These are phyloP conservation scores for Caenorhabditis brenneri DNA, from an alignment of 1,140 invertebrate species.

Conservation along the genomic window DNA sequence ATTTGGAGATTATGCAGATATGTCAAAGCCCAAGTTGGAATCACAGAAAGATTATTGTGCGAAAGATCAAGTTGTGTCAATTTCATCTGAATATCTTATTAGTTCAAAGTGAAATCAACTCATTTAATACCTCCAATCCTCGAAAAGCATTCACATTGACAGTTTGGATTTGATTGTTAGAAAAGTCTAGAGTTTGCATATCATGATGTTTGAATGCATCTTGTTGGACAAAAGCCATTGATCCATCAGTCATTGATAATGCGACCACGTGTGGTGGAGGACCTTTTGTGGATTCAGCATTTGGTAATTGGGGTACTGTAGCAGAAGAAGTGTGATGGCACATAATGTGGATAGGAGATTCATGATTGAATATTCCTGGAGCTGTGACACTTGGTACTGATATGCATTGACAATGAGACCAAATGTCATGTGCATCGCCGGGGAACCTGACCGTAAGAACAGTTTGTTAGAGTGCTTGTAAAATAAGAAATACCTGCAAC, in stretches of 20 bases:
- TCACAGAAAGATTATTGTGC: constrained; percentile 50
- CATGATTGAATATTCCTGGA: background rate
- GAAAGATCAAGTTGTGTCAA: constrained; percentile 40
- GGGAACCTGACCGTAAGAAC: background rate
- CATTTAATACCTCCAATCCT: constrained; percentile 47
- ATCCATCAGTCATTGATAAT: constrained; percentile 48
- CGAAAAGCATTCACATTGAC: constrained; percentile 56
- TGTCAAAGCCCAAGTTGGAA: constrained; percentile 51
- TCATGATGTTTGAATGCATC: constrained; percentile 52
- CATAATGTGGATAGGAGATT: constrained; percentile 39
- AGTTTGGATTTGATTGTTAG: constrained; percentile 53
- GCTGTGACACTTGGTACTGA: constrained; percentile 18
- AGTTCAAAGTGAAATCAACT: background rate
- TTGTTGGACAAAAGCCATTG: constrained; percentile 45
- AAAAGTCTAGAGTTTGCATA: constrained; percentile 50
- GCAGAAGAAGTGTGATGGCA: constrained; percentile 48
- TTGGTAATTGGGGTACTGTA: constrained; percentile 43
- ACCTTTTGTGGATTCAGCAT: background rate
- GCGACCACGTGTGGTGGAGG: constrained; percentile 40
- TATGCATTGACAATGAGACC: constrained; percentile 30
- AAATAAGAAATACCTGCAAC: background rate
- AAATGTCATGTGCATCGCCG: background rate
- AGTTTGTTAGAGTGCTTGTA: background rate
- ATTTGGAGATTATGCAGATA: constrained; percentile 52
- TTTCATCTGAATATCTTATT: constrained; percentile 42